These are phyloP conservation scores for Caenorhabditis japonica DNA, from an alignment of 2,888 invertebrate species.

Conservation along the genomic window DNA sequence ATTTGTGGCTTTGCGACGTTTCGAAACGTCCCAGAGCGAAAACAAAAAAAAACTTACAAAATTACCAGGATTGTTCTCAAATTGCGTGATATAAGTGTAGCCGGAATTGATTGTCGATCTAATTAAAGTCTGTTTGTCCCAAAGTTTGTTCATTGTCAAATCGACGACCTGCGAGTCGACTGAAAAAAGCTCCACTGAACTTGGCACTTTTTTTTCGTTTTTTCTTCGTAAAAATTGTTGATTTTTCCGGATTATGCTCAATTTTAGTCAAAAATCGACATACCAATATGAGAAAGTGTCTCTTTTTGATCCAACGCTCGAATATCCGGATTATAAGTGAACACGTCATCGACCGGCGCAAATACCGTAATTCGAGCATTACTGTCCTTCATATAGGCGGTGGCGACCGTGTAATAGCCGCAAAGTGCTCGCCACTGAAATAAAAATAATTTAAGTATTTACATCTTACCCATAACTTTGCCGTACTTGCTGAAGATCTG, in stretches of 20 bases:
- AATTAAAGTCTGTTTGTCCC: conserved; percentile 77
- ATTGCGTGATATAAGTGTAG: conserved; percentile 77
- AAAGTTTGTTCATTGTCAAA: conserved; percentile 68
- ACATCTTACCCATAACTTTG: too few relatives aligned
- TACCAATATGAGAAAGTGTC: conserved; percentile 76
- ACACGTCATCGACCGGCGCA: conserved; percentile 78
- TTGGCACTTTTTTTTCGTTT: too few relatives aligned
- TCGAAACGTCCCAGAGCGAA: too few relatives aligned
- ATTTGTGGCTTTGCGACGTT: too few relatives aligned
- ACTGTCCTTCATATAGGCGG: conserved; percentile 76
- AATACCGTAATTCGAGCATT: conserved; percentile 72
- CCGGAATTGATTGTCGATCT: conserved; percentile 76
- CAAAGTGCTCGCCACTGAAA: conserved; percentile 73
- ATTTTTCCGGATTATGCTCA: too few relatives aligned
- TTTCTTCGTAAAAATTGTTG: too few relatives aligned
- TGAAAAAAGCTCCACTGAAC: too few relatives aligned
- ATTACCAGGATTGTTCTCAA: conserved; percentile 77
- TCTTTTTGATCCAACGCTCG: conserved; percentile 76
- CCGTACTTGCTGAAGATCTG: conserved; percentile 73
- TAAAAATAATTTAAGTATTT: neutral
- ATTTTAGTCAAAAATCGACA: too few relatives aligned
- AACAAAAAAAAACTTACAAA: conserved; percentile 68
- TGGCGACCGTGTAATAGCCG: conserved; percentile 73
- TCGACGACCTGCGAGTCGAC: conserved; percentile 77
- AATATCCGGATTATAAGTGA: conserved; percentile 76